Conservation (phyloP, 30 jellyfish, hydroid and myxozoan genomes). For the Aurelia coerulea region DNA sequence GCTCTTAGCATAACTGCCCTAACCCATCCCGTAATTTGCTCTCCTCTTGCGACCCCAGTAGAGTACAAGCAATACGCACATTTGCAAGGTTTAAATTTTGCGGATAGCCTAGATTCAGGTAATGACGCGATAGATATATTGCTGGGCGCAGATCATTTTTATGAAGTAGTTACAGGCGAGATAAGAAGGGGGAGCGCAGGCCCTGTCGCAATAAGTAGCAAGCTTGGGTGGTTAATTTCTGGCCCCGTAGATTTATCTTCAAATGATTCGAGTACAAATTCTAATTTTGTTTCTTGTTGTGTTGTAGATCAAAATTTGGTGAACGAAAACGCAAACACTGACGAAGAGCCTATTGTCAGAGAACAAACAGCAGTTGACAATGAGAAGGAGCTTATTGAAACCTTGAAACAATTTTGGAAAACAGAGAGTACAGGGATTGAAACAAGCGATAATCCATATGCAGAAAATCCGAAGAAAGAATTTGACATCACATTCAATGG, state of each 20-base stretch:
- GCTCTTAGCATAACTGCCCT: no score
- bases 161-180: slow-evolving; percentile 32
- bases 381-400: not conserved
- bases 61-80: slow-evolving; percentile 8
- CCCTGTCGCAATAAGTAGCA: slow-evolving; percentile 37
- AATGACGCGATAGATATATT: slow-evolving; percentile 11
- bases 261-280: not conserved
- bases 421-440: not conserved
- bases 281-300: slow-evolving; percentile 14
- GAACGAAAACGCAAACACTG: no score
- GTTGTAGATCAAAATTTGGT: slow-evolving; percentile 3
- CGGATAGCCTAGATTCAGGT: not conserved
- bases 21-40: no score
- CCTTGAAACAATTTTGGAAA: not conserved
- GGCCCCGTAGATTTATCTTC: slow-evolving; percentile 7
- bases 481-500: no score
- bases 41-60: no score
- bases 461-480: no score
- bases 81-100: slow-evolving; percentile 5
- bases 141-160: no score
- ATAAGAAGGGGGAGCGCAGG: slow-evolving; percentile 32
- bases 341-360: no score
- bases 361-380: no score
- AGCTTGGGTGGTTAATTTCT: no score
- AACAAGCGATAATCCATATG: no score